Evolutionary conservation across 2,797 vertebrate species (phyloP).

Genomic region (Triplophysa bombifrons): DNA sequence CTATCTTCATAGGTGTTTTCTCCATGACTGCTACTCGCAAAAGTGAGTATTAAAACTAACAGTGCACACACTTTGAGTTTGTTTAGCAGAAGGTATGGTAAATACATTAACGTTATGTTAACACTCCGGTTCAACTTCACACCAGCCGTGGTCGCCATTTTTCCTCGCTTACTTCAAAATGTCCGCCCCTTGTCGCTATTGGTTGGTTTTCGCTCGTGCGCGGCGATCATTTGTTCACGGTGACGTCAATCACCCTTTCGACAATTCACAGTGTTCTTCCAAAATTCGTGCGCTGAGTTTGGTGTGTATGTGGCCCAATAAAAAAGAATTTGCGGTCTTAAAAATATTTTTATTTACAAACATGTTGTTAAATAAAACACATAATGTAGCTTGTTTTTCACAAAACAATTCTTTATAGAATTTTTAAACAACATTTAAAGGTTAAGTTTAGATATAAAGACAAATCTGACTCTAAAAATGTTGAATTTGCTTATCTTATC

Average conservation of each 20-base stretch:
- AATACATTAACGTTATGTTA: constrained; percentile 26
- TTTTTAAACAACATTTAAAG: background rate
- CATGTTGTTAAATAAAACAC: background rate
- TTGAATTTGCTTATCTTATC: background rate
- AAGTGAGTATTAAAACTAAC: constrained; percentile 45
- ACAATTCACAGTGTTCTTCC: background rate
- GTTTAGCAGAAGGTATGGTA: constrained; percentile 3
- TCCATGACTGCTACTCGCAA: constrained; percentile 59
- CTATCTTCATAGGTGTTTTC: constrained; percentile 72
- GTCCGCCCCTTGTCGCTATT: constrained; percentile 35
- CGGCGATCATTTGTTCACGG: background rate
- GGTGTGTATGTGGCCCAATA: constrained; percentile 20
- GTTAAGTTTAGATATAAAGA: background rate
- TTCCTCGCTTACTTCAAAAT: constrained; percentile 55
- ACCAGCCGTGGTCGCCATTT: constrained; percentile 62
- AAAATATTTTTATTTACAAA: background rate
- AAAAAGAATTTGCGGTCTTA: background rate
- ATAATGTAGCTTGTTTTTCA: background rate
- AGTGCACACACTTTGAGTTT: constrained; percentile 24
- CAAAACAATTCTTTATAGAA: background rate
- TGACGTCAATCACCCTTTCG: constrained; percentile 21
- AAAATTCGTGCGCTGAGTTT: background rate
- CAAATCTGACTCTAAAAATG: background rate
- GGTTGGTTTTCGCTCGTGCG: constrained; percentile 7
- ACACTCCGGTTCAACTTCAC: constrained; percentile 35